A percentile compares a stretch with the other conserved stretches of the same genome.
These are phyloP conservation scores for Galerucella calmariensis DNA, from an alignment of 2,888 invertebrate genomes.

Conservation along the genomic window DNA sequence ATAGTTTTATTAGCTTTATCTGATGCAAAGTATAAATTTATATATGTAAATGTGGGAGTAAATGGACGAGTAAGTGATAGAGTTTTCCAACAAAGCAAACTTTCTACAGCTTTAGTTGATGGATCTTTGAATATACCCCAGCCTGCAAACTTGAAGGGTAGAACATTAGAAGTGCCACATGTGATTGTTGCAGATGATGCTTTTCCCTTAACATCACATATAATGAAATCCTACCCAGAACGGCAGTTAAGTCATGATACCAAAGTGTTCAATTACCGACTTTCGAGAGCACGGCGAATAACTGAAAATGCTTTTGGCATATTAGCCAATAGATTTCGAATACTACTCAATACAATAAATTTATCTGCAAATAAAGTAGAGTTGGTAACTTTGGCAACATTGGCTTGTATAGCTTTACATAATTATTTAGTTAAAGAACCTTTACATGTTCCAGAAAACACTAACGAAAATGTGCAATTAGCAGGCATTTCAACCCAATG, in stretches of 20 bases:
- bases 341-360: conserved; percentile 1
- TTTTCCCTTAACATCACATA: conserved; percentile 4
- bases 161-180: conserved; percentile 2
- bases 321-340: conserved; percentile 7
- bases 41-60: neutral
- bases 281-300: conserved; percentile 7
- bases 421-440: conserved; percentile 7
- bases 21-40: conserved; percentile 1
- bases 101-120: conserved; percentile 7
- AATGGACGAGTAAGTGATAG: neutral
- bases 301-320: conserved; percentile 15
- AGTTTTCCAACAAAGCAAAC: conserved; percentile 8
- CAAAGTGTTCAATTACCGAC: conserved; percentile 11
- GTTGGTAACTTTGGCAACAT: neutral
- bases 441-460: conserved; percentile 10
- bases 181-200: conserved; percentile 4
- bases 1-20: too few relatives aligned
- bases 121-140: conserved; percentile 2
- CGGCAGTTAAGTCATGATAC: neutral
- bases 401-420: conserved; percentile 5
- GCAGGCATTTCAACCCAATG: conserved; percentile 2
- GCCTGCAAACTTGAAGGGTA: conserved; percentile 4
- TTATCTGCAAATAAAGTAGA: conserved; percentile 5
- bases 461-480: conserved; percentile 12
- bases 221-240: conserved; percentile 5